Evolutionary conservation across 2,888 invertebrate genomes (phyloP).

Genomic region (Limnephilus marmoratus): DNA sequence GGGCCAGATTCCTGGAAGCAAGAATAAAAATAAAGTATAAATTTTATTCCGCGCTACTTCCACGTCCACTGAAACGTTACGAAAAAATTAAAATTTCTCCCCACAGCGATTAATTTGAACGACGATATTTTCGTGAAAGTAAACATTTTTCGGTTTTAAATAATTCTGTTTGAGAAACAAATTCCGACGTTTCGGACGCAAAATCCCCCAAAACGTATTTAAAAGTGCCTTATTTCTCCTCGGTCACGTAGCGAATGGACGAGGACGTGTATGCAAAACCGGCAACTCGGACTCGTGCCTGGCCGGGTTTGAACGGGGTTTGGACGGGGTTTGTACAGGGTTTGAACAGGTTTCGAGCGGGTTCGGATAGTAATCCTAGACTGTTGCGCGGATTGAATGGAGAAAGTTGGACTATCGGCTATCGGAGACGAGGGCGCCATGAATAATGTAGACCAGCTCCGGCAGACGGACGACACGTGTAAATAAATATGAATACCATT

Average conservation of each 20-base stretch:
- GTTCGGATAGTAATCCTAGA: slow-evolving; percentile 20
- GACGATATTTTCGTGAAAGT: not conserved
- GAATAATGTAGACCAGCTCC: slow-evolving; percentile 34
- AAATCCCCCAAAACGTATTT: slow-evolving; percentile 4
- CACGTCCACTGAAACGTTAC: not conserved
- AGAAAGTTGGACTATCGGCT: slow-evolving; percentile 31
- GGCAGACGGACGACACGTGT: slow-evolving; percentile 42
- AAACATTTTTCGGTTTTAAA: not conserved
- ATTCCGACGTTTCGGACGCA: not conserved
- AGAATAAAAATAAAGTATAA: not conserved
- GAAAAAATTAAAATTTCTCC: not conserved
- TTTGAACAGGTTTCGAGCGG: no score
- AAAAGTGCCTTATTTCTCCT: not conserved
- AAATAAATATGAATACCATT: slow-evolving; percentile 30
- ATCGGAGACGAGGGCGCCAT: slow-evolving; percentile 19
- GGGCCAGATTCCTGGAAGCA: not conserved
- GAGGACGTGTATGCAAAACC: slow-evolving; percentile 40
- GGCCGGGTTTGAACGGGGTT: not conserved
- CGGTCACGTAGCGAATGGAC: slow-evolving; percentile 27
- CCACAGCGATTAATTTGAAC: not conserved
- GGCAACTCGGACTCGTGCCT: not conserved
- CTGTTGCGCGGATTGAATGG: slow-evolving; percentile 20
- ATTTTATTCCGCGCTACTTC: not conserved
- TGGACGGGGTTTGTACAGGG: not conserved
- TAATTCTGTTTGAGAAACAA: not conserved